phyloP scores from a whole-genome alignment of 2,113 vertebrate genomes.

The Promerops cafer region DNA sequence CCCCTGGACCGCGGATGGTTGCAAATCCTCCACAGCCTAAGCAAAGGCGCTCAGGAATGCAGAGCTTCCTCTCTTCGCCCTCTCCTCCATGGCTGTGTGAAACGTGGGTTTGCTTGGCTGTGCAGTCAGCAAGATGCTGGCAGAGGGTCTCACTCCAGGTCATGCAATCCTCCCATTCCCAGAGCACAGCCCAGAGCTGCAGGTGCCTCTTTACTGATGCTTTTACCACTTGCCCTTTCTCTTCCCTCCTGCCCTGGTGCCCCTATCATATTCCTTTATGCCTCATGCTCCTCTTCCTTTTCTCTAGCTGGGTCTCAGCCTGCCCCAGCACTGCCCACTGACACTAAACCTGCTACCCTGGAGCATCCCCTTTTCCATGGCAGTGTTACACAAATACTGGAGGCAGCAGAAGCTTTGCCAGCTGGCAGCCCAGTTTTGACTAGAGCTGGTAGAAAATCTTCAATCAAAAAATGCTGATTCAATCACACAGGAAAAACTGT shows the following conservation, averaged over 20 bases:
- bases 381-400: background rate
- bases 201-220: background rate
- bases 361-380: background rate
- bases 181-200: background rate
- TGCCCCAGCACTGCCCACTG: background rate
- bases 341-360: background rate
- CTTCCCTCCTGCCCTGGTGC: background rate
- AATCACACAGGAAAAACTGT: background rate
- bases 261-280: background rate
- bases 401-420: background rate
- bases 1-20: background rate
- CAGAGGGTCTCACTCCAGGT: background rate
- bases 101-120: accelerated
- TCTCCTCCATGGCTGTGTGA: background rate
- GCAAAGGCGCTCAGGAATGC: background rate
- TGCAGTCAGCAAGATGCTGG: background rate
- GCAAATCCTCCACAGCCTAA: background rate
- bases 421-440: background rate
- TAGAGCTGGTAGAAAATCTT: background rate
- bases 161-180: background rate
- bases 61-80: accelerated
- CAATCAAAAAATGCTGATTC: conserved; percentile 36
- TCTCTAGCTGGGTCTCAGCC: background rate
- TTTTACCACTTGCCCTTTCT: background rate
- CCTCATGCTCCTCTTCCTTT: background rate